phyloP scores from a whole-genome alignment of 2,888 invertebrate species.

The Acronicta aceris region DNA sequence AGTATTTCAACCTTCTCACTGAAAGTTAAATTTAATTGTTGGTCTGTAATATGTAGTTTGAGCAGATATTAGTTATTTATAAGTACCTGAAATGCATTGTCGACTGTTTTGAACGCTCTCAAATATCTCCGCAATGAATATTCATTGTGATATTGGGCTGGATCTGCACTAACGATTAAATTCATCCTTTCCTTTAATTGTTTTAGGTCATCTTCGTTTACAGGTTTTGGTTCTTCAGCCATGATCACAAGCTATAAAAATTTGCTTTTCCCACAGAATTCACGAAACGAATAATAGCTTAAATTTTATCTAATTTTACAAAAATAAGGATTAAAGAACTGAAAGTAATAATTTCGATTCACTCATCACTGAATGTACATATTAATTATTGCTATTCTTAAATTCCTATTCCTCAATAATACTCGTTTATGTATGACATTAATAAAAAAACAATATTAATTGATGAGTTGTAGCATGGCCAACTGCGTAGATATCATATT shows the following conservation, averaged over 20 bases:
- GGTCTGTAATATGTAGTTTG: no score
- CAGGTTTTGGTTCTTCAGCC: conserved; percentile 84
- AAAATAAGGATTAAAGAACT: conserved; percentile 33
- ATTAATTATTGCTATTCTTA: no score
- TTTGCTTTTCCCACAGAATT: conserved; percentile 1
- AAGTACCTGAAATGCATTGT: conserved; percentile 92
- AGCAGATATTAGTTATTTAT: no score
- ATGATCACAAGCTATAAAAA: conserved; percentile 55
- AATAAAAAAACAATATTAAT: no score
- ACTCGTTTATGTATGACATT: no score
- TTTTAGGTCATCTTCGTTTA: conserved; percentile 91
- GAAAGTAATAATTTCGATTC: conserved; percentile 20
- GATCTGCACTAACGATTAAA: conserved; percentile 92
- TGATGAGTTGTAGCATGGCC: conserved; percentile 14
- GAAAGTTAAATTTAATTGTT: no score
- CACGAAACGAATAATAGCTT: conserved; percentile 5
- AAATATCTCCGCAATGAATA: conserved; percentile 92
- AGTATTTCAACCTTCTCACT: no score
- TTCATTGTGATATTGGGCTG: conserved; percentile 93
- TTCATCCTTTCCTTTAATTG: conserved; percentile 92
- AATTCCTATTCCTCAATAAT: no score
- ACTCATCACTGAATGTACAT: conserved; percentile 4
- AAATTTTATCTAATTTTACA: conserved; percentile 10
- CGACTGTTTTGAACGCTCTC: conserved; percentile 92
- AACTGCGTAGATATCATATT: background rate